phyloP scores from a whole-genome alignment of 2,113 vertebrate species.

The Amblyornis subalaris region DNA sequence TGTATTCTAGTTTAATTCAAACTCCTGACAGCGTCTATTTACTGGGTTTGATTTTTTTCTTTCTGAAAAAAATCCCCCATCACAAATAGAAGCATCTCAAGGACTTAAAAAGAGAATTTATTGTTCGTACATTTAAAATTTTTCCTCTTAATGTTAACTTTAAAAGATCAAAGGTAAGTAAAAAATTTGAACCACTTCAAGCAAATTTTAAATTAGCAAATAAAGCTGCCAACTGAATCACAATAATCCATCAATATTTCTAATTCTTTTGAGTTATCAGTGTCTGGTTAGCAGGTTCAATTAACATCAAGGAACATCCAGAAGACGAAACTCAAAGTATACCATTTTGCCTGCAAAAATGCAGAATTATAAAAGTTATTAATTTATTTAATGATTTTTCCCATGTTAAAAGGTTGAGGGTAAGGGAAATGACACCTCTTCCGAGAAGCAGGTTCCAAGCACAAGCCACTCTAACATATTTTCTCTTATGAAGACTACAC shows the following conservation, averaged over 20 bases:
- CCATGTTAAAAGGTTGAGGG: rapidly evolving
- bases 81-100: not conserved
- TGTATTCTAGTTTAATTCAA: not conserved
- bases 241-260: not conserved
- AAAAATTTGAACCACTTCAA: not conserved
- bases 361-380: not conserved
- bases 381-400: not conserved
- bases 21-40: not conserved
- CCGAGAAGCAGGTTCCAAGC: not conserved
- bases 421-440: not conserved
- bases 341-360: not conserved
- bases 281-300: not conserved
- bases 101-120: not conserved
- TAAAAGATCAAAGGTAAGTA: not conserved
- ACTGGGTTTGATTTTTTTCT: not conserved
- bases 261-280: not conserved
- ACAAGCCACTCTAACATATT: not conserved
- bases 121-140: not conserved
- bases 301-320: not conserved
- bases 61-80: not conserved
- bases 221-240: not conserved
- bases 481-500: not conserved
- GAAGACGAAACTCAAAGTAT: not conserved
- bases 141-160: not conserved
- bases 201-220: slow-evolving; percentile 21